Base-by-base conservation (phyloP, 2,797 vertebrate species). In the Pangasius mekongensis region DNA sequence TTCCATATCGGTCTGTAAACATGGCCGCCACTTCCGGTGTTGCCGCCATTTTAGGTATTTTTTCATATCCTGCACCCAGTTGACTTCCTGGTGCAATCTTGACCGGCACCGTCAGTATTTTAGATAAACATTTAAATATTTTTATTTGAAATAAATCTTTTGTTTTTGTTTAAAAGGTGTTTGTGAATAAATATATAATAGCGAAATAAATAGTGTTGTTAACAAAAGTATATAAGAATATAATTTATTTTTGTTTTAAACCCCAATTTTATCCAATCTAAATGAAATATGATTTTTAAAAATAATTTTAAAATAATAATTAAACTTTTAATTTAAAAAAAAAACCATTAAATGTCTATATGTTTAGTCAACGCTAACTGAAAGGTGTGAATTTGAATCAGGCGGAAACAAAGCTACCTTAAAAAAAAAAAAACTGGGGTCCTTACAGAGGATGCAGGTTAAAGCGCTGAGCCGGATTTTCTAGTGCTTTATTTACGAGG, bases 1-100 rank as follows among this genome's bases (percentile, higher is more conserved):
- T 67, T 84, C 62, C 86, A 52, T 22, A 11, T 43, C 86, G 77
- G 77, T 36, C n/a, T 33, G 11, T 78, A 81, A 86, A 81, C 49
- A 69, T 8, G 5, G 22, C 18, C 18, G 22, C 24, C 2, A 71
- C 58, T 47, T 66, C 60, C 58, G 58, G 78, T 81, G 78, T 39
- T 33, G 22, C 16, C 5, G 16, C 36, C 8, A 54, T 56, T 33
- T 54, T 78, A 56, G 27, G 54, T 47, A 18, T 30, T 0, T 5
- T n/a, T 6, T 18, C 36, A 18, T 66, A 64, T 83, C 67, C 24
- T 49, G 60, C 82, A 22, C 27, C 24, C 13, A 36, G 10, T 60
- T 14, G 3, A 82, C 30, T 27, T 82, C 20, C 16, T 14, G 11
- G 5, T 83, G 36, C 10, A 14, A 4, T 16, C 20, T 56, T 81